These are phyloP conservation scores for Merops nubicus DNA, from an alignment of 2,113 vertebrate genomes.

Conservation along the genomic window DNA sequence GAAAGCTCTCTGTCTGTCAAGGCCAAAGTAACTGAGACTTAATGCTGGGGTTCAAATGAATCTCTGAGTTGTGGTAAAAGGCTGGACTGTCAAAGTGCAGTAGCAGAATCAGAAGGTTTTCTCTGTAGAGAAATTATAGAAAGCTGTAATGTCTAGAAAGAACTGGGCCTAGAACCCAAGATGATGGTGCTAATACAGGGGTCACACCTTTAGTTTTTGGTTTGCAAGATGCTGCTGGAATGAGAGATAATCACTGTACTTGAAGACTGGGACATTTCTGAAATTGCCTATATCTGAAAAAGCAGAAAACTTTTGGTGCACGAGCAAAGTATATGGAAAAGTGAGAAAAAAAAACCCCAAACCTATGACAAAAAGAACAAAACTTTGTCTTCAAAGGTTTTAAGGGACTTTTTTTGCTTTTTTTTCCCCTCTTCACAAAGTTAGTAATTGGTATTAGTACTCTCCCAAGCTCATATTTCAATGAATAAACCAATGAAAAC, in stretches of 20 bases:
- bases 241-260: not conserved
- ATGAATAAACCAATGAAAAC: not conserved
- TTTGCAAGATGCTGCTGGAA: not conserved
- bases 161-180: not conserved
- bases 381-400: not conserved
- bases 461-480: not conserved
- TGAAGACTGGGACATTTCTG: not conserved
- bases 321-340: not conserved
- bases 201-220: not conserved
- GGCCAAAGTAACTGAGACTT: not conserved
- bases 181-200: not conserved
- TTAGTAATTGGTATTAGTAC: not conserved
- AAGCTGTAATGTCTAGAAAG: not conserved
- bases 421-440: accelerated
- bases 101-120: not conserved
- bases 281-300: not conserved
- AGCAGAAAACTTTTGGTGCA: not conserved
- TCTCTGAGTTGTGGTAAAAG: not conserved
- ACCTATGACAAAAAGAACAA: not conserved
- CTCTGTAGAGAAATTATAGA: not conserved
- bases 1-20: not conserved
- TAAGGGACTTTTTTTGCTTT: not conserved
- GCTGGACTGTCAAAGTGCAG: not conserved
- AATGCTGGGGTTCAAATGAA: accelerated
- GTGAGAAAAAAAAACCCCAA: not conserved